A percentile compares a stretch with the other conserved stretches of the same genome.
Evolutionary conservation across 2,888 invertebrate species (phyloP).

Genomic region (Hyposoter dolosus): DNA sequence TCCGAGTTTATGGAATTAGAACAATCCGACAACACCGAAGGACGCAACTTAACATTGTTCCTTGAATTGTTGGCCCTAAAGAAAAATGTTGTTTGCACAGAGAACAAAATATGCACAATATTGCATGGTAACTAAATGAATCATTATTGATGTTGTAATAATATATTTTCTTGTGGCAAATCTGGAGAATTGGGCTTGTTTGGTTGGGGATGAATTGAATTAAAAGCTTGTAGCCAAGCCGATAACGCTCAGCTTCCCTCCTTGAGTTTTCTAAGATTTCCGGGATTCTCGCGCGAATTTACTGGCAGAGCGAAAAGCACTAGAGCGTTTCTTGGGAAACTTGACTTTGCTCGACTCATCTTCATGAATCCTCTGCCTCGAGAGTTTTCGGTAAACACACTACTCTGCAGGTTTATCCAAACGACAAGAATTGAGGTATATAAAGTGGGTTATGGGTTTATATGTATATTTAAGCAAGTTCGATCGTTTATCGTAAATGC

Average conservation of each 20-base stretch:
- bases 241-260: conserved; percentile 33
- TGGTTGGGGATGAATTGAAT: neutral
- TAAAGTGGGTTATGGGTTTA: conserved; percentile 19
- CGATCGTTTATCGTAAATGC: conserved; percentile 46
- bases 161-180: neutral
- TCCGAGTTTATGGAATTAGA: no score
- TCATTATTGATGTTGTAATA: neutral
- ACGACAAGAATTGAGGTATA: conserved; percentile 24
- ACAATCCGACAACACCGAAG: no score
- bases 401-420: conserved; percentile 29
- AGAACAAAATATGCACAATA: no score
- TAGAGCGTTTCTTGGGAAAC: conserved; percentile 46
- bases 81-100: no score
- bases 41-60: no score
- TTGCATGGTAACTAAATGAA: neutral
- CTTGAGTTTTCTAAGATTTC: conserved; percentile 43
- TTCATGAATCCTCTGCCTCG: conserved; percentile 26
- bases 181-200: neutral
- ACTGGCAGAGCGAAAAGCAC: conserved; percentile 33
- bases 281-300: neutral
- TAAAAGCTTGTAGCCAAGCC: conserved; percentile 40
- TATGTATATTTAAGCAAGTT: conserved; percentile 4
- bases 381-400: conserved; percentile 62
- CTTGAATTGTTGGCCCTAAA: no score
- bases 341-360: conserved; percentile 54